Evolutionary conservation across 2,113 vertebrate species (phyloP).

Genomic region (Neofelis nebulosa): DNA sequence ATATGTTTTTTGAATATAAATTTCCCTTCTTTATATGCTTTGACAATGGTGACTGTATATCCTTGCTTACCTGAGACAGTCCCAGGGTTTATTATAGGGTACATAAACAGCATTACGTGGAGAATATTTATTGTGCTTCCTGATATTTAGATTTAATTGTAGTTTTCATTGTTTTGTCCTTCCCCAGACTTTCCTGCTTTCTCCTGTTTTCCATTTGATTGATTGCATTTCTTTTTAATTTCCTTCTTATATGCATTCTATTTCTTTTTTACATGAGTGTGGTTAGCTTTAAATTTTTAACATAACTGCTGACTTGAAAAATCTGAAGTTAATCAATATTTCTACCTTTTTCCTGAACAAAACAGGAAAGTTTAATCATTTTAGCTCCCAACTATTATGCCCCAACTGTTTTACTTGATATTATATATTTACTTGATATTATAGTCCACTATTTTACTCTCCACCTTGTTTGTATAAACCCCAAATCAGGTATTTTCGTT

Average conservation of each 20-base stretch:
- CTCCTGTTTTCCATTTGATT: slow-evolving; percentile 33
- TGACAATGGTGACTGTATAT: not conserved
- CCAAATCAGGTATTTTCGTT: not conserved
- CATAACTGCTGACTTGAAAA: slow-evolving; percentile 41
- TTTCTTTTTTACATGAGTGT: not conserved
- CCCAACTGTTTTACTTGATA: not conserved
- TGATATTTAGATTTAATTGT: not conserved
- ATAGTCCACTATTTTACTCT: not conserved
- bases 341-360: slow-evolving; percentile 5
- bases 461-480: not conserved
- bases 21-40: not conserved
- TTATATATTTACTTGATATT: not conserved
- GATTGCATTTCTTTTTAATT: slow-evolving; percentile 48
- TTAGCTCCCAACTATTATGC: not conserved
- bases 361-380: not conserved
- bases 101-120: not conserved
- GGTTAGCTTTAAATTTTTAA: slow-evolving; percentile 53
- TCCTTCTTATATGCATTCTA: slow-evolving; percentile 33
- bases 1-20: not conserved
- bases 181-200: not conserved
- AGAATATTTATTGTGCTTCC: not conserved
- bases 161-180: slow-evolving; percentile 5
- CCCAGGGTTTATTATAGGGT: not conserved
- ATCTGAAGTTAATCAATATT: slow-evolving; percentile 45
- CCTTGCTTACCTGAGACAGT: not conserved